A percentile compares a stretch with the other conserved stretches of the same genome.
Evolutionary conservation across 2,888 invertebrate species (phyloP).

Genomic region (Xestia rhomboidea): DNA sequence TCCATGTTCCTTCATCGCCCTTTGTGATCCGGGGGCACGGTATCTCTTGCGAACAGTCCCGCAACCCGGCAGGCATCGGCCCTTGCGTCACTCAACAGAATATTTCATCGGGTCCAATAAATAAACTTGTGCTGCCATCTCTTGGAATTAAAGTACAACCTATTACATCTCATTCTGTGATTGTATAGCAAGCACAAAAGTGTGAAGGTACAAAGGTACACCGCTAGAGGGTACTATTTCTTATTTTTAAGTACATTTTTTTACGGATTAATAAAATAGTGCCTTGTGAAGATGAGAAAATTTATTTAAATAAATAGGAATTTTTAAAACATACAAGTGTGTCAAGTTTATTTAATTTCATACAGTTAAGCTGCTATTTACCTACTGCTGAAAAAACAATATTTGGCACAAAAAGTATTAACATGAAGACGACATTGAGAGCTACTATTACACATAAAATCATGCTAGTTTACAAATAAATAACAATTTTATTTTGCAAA

Average conservation of each 20-base stretch:
- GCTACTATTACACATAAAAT: not conserved
- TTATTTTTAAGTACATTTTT: not conserved
- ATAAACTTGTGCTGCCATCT: constrained; percentile 39
- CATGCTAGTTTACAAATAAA: not conserved
- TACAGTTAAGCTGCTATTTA: not conserved
- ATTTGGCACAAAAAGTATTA: not conserved
- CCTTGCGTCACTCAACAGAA: not conserved
- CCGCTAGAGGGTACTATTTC: constrained; percentile 26
- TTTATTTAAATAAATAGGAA: constrained; percentile 9
- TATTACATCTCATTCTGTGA: fast-evolving
- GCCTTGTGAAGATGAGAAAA: not conserved
- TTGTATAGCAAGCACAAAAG: not conserved
- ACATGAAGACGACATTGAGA: not conserved
- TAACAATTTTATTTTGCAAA: not conserved
- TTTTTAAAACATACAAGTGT: not conserved
- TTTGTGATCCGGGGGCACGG: too few relatives aligned
- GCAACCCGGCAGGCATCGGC: too few relatives aligned
- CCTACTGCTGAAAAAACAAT: not conserved
- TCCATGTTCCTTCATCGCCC: too few relatives aligned
- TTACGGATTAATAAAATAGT: not conserved
- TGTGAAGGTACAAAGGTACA: fast-evolving
- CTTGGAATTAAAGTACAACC: not conserved
- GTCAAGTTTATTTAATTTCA: not conserved
- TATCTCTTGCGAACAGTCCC: too few relatives aligned
- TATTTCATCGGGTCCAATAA: not conserved